Conservation (phyloP, 2,797 vertebrate species). For the Pseudochromis fuscus region DNA sequence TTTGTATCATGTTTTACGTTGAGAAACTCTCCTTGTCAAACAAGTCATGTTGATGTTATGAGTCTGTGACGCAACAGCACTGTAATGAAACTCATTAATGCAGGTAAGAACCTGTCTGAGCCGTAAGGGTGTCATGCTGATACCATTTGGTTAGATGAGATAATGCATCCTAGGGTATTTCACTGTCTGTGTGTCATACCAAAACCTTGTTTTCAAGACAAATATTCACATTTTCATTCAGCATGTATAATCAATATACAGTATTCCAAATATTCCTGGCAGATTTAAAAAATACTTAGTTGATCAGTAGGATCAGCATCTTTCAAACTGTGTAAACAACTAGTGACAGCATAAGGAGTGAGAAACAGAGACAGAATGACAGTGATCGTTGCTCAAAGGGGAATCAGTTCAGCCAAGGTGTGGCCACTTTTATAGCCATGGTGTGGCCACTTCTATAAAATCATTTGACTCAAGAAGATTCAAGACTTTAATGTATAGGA, state of each 20-base stretch:
- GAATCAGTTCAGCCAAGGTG: constrained; percentile 13
- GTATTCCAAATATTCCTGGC: neutral
- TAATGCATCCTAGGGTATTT: constrained; percentile 6
- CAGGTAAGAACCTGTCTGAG: constrained; percentile 65
- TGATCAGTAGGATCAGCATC: neutral
- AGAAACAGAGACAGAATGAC: neutral
- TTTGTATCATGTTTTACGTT: constrained; percentile 1
- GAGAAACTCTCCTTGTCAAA: constrained; percentile 21
- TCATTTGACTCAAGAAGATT: constrained; percentile 25
- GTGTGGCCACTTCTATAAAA: neutral
- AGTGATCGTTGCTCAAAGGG: constrained; percentile 3
- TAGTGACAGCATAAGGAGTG: neutral
- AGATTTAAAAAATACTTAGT: neutral
- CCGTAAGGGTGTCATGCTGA: constrained; percentile 19
- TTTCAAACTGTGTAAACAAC: neutral
- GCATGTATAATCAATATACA: too few relatives aligned
- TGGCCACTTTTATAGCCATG: neutral
- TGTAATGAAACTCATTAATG: neutral
- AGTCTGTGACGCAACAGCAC: constrained; percentile 45
- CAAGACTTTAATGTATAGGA: constrained; percentile 15
- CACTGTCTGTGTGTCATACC: constrained; percentile 10
- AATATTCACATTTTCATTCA: neutral
- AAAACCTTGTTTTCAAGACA: constrained; percentile 4
- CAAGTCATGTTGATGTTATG: constrained; percentile 33
- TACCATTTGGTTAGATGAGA: constrained; percentile 22